Evolutionary conservation across 1,140 invertebrate genomes (phyloP).

Genomic region (Zophobas morio): DNA sequence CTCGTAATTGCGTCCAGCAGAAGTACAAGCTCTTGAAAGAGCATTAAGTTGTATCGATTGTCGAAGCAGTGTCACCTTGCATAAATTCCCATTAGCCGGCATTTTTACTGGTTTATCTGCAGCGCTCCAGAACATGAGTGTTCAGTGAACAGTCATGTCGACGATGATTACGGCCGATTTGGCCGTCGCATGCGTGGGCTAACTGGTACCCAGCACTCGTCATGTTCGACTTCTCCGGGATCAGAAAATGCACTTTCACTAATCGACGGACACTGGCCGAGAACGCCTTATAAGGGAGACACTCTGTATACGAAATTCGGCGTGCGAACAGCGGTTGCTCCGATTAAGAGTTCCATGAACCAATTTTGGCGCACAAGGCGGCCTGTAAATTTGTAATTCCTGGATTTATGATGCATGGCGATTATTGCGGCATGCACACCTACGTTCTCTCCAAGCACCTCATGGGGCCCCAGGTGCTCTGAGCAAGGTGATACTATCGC

Average conservation of each 20-base stretch:
- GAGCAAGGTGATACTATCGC: constrained; percentile 46
- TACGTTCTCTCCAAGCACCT: constrained; percentile 46
- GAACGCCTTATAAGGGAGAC: neutral
- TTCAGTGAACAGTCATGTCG: constrained; percentile 46
- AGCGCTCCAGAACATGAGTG: constrained; percentile 26
- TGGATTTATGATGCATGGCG: constrained; percentile 48
- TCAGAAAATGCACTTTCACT: constrained; percentile 45
- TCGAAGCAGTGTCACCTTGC: constrained; percentile 42
- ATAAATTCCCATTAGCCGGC: constrained; percentile 44
- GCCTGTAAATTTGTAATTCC: constrained; percentile 51
- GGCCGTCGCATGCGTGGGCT: constrained; percentile 29
- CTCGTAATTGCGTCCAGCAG: constrained; percentile 21
- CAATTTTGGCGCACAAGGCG: constrained; percentile 50
- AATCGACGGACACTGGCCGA: constrained; percentile 4
- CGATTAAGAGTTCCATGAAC: constrained; percentile 49
- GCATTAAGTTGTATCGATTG: constrained; percentile 44
- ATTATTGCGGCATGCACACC: constrained; percentile 48
- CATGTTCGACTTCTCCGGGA: neutral
- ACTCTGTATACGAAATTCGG: constrained; percentile 30
- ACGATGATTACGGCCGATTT: constrained; percentile 46
- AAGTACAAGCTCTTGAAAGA: constrained; percentile 38
- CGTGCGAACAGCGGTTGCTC: constrained; percentile 6
- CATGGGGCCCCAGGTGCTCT: constrained; percentile 43
- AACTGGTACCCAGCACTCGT: constrained; percentile 17
- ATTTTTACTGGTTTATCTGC: constrained; percentile 39